phyloP scores from a whole-genome alignment of 2,797 vertebrate genomes.

The Lutjanus campechanus region DNA sequence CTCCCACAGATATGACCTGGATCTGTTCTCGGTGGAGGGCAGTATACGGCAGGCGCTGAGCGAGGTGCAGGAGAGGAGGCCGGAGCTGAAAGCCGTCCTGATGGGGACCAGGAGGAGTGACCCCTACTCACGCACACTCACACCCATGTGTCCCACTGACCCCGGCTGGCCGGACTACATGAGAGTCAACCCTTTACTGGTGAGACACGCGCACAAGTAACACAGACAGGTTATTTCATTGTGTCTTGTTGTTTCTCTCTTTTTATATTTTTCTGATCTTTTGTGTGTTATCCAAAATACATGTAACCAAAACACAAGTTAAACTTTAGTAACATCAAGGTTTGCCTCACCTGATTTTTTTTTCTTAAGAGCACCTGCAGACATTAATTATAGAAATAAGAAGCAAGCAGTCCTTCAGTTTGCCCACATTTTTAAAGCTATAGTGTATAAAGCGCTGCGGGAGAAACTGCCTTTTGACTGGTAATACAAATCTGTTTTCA shows the following conservation, averaged over 20 bases:
- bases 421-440: background rate
- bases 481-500: constrained; percentile 44
- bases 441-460: constrained; percentile 9
- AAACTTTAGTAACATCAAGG: background rate
- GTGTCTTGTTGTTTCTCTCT: background rate
- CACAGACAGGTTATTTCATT: background rate
- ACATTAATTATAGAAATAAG: constrained; percentile 21
- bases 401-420: constrained; percentile 10
- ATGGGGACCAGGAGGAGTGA: constrained; percentile 96
- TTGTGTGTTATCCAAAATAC: background rate
- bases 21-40: constrained; percentile 90
- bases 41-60: constrained; percentile 90
- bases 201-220: constrained; percentile 62
- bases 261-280: background rate
- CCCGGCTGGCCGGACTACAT: constrained; percentile 93
- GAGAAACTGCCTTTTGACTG: constrained; percentile 35
- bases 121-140: constrained; percentile 92
- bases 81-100: constrained; percentile 90
- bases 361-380: constrained; percentile 1
- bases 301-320: background rate
- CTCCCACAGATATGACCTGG: constrained; percentile 87
- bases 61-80: constrained; percentile 85
- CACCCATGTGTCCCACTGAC: constrained; percentile 90
- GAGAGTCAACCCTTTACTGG: constrained; percentile 94
- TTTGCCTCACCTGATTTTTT: background rate